Evolutionary conservation across 2,888 invertebrate genomes (phyloP).

Genomic region (Tetropium fuscum): DNA sequence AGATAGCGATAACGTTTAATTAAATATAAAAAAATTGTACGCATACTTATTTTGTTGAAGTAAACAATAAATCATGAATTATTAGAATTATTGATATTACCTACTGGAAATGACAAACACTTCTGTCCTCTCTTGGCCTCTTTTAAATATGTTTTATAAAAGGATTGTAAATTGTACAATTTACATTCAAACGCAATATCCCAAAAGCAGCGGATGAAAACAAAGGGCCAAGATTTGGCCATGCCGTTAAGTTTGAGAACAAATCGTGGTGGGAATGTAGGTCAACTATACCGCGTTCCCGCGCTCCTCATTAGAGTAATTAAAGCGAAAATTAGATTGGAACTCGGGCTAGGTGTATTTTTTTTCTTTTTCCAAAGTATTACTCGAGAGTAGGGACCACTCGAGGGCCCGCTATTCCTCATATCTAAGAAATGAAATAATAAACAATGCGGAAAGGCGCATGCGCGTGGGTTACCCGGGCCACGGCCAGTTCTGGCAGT

Average conservation of each 20-base stretch:
- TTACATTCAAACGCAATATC: too few relatives aligned
- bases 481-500: slow-evolving; percentile 56
- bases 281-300: slow-evolving; percentile 7
- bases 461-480: slow-evolving; percentile 59
- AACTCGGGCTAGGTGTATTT: background rate
- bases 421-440: slow-evolving; percentile 50
- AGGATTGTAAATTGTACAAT: too few relatives aligned
- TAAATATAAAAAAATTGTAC: too few relatives aligned
- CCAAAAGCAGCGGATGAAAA: too few relatives aligned
- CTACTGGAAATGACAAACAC: too few relatives aligned
- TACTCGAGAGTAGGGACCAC: background rate
- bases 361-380: background rate
- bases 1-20: too few relatives aligned
- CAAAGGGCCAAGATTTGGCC: too few relatives aligned
- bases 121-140: too few relatives aligned
- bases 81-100: too few relatives aligned
- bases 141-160: too few relatives aligned
- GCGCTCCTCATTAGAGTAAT: slow-evolving; percentile 10
- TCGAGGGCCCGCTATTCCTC: slow-evolving; percentile 3
- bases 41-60: too few relatives aligned
- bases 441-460: slow-evolving; percentile 60
- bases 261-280: slow-evolving; percentile 5
- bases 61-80: too few relatives aligned
- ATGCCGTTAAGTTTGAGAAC: slow-evolving; percentile 2
- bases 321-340: background rate